Conservation (phyloP, 2,797 vertebrate species). For the Phylloscopus collybita region DNA sequence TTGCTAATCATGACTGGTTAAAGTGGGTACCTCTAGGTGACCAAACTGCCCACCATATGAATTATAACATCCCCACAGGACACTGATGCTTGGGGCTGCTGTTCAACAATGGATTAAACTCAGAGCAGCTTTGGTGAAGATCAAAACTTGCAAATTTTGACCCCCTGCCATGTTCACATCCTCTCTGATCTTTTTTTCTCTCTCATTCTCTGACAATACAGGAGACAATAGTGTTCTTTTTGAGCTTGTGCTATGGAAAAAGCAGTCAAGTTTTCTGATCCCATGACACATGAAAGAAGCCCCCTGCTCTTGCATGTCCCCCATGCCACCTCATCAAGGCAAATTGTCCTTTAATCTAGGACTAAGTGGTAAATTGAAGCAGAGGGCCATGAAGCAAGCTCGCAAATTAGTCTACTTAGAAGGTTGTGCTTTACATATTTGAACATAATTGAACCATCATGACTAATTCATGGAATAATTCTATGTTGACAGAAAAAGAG, state of each 20-base stretch:
- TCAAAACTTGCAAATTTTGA: not conserved
- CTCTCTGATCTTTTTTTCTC: not conserved
- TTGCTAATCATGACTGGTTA: not conserved
- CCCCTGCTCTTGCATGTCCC: fast-evolving
- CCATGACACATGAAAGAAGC: fast-evolving
- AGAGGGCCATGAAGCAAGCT: not conserved
- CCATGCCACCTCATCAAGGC: not conserved
- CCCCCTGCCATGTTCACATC: not conserved
- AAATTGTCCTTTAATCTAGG: not conserved
- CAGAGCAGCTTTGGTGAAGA: not conserved
- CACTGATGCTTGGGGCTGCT: not conserved
- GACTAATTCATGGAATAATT: slow-evolving; percentile 24
- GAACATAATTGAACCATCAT: not conserved
- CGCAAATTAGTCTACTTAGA: not conserved
- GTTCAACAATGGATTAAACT: not conserved
- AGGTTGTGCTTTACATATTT: not conserved
- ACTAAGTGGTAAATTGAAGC: slow-evolving; percentile 1
- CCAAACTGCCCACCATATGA: not conserved
- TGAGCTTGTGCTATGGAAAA: not conserved
- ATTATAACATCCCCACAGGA: too few relatives aligned
- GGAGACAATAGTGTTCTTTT: fast-evolving
- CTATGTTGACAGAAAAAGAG: not conserved
- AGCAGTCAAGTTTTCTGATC: not conserved
- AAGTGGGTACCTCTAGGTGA: not conserved
- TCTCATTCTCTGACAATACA: not conserved